Evolutionary conservation across 2,113 vertebrate genomes (phyloP).

Genomic region (Noturus placidus): DNA sequence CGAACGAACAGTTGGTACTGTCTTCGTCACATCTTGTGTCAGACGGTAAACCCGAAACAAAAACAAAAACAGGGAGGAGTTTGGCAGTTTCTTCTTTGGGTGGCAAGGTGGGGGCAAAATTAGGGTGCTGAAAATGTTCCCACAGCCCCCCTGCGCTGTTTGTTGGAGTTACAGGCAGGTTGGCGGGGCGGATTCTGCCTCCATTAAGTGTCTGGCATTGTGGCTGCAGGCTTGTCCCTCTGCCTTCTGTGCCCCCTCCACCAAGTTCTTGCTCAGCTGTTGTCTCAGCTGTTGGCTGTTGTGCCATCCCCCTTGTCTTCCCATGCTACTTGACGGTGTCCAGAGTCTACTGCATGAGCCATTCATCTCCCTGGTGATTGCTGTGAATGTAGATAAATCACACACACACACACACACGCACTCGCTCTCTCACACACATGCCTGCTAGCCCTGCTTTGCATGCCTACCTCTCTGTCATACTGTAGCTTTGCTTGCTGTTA

Average conservation of each 20-base stretch:
- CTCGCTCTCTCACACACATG: conserved; percentile 30
- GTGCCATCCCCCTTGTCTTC: conserved; percentile 84
- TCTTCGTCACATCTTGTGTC: conserved; percentile 64
- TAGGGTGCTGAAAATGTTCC: conserved; percentile 70
- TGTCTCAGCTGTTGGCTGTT: conserved; percentile 67
- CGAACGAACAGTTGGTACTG: conserved; percentile 67
- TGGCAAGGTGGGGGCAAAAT: conserved; percentile 71
- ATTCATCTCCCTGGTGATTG: conserved; percentile 86
- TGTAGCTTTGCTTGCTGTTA: conserved; percentile 50
- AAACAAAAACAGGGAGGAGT: conserved; percentile 72
- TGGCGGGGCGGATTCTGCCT: conserved; percentile 79
- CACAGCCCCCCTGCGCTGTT: conserved; percentile 72
- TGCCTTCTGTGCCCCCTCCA: conserved; percentile 77
- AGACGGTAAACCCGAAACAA: conserved; percentile 65
- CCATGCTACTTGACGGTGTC: conserved; percentile 77
- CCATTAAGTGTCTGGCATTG: conserved; percentile 70
- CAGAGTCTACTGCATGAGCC: conserved; percentile 65
- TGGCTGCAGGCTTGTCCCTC: conserved; percentile 58
- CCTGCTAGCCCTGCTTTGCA: conserved; percentile 68
- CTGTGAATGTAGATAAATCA: conserved; percentile 85
- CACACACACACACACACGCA: conserved; percentile 66
- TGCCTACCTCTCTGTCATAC: conserved; percentile 47
- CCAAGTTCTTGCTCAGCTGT: conserved; percentile 81
- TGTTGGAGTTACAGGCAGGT: conserved; percentile 74
- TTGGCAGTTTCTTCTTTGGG: conserved; percentile 74